Conservation (phyloP, 2,113 vertebrate genomes). For the Neolamprologus modestus region DNA sequence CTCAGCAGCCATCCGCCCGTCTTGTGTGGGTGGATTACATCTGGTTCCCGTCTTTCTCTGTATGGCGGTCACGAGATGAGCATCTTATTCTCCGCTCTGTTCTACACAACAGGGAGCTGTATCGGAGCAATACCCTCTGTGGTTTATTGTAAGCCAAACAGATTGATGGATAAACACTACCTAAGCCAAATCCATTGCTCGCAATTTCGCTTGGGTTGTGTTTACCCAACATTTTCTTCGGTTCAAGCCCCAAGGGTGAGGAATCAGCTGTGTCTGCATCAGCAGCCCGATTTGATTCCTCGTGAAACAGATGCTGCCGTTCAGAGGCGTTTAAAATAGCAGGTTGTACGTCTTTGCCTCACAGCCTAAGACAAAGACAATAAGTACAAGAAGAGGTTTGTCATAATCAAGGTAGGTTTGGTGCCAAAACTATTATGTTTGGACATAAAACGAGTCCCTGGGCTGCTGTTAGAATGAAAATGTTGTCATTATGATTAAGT, state of each 20-base stretch:
- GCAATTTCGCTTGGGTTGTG: neutral
- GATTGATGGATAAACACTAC: conserved; percentile 30
- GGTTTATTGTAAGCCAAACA: conserved; percentile 27
- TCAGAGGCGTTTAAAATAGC: conserved; percentile 1
- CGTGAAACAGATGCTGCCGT: conserved; percentile 10
- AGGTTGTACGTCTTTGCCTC: neutral
- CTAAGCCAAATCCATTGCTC: conserved; percentile 22
- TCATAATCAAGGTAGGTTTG: neutral
- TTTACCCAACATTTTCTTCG: conserved; percentile 18
- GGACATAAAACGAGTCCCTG: neutral
- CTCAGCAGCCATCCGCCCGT: neutral
- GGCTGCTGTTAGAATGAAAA: neutral
- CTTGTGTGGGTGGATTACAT: conserved; percentile 13
- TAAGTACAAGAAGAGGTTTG: neutral
- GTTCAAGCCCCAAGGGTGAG: conserved; percentile 3
- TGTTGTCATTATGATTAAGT: neutral
- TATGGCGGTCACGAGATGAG: neutral
- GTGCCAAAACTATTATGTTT: neutral
- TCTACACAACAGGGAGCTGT: neutral
- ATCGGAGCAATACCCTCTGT: conserved; percentile 10
- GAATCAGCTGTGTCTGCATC: conserved; percentile 38
- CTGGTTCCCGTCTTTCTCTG: neutral
- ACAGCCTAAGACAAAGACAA: neutral
- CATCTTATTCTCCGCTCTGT: neutral
- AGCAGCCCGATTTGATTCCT: conserved; percentile 19